phyloP scores from a whole-genome alignment of 2,888 invertebrate species.

The Dastarcus helophoroides region DNA sequence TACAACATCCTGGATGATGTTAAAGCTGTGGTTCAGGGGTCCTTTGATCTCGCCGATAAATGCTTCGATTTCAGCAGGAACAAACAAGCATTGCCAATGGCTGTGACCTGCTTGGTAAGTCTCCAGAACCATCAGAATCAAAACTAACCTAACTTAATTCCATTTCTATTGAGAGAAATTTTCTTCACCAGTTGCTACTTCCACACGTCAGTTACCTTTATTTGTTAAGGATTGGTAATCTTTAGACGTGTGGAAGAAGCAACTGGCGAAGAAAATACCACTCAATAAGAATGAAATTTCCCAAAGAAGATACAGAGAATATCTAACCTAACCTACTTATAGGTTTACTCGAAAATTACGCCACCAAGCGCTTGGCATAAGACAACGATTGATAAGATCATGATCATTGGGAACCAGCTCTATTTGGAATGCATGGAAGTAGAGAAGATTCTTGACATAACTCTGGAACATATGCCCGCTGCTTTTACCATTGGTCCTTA shows the following conservation, averaged over 20 bases:
- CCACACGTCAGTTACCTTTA: no score
- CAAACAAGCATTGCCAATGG: slow-evolving; percentile 49
- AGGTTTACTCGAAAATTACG: slow-evolving; percentile 51
- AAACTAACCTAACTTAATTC: slow-evolving; percentile 1
- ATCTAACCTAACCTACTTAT: no score
- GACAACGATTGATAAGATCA: slow-evolving; percentile 46
- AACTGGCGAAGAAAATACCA: no score
- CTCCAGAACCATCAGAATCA: not conserved
- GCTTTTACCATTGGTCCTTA: slow-evolving; percentile 46
- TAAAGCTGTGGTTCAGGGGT: slow-evolving; percentile 46
- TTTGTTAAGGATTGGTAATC: no score
- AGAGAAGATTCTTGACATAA: slow-evolving; percentile 41
- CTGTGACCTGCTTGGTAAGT: slow-evolving; percentile 42
- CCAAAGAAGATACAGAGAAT: no score
- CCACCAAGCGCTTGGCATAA: slow-evolving; percentile 49
- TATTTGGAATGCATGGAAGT: slow-evolving; percentile 41
- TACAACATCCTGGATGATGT: slow-evolving; percentile 43
- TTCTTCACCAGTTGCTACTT: no score
- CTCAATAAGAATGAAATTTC: no score
- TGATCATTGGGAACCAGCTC: slow-evolving; percentile 47
- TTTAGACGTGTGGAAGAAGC: no score
- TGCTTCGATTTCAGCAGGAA: slow-evolving; percentile 47
- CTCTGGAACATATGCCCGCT: slow-evolving; percentile 45
- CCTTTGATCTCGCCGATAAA: slow-evolving; percentile 46
- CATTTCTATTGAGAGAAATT: slow-evolving; percentile 2